Evolutionary conservation across 2,888 invertebrate genomes (phyloP).

Genomic region (Lithosia quadra): DNA sequence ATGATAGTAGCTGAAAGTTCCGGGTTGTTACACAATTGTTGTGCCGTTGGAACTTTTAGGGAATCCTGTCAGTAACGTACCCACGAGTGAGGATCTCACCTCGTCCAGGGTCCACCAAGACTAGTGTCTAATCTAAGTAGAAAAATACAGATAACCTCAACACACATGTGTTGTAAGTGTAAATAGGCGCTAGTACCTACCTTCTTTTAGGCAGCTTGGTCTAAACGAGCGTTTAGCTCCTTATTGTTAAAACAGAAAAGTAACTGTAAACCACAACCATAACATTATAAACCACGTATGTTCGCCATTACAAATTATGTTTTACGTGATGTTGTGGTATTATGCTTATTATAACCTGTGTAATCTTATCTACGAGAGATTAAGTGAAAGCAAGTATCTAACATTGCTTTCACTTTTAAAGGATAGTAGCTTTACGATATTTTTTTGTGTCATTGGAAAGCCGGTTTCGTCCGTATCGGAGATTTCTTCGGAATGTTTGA

Average conservation of each 20-base stretch:
- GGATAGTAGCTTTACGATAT: slow-evolving; percentile 30
- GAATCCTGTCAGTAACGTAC: neutral
- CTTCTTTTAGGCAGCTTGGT: neutral
- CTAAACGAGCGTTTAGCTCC: neutral
- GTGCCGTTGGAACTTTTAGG: neutral
- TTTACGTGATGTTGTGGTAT: slow-evolving; percentile 33
- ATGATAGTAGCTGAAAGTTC: too few species aligned
- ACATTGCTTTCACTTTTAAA: slow-evolving; percentile 36
- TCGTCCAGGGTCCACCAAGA: too few species aligned
- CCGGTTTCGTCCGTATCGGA: slow-evolving; percentile 5
- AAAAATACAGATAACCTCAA: neutral
- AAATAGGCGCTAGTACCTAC: neutral
- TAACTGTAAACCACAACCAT: neutral
- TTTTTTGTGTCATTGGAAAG: slow-evolving; percentile 19
- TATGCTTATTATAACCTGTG: slow-evolving; percentile 35
- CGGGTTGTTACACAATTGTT: too few species aligned
- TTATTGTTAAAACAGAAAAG: neutral
- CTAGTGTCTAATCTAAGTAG: neutral
- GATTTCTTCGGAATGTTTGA: slow-evolving; percentile 10
- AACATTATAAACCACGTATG: slow-evolving; percentile 24
- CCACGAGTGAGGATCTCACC: too few species aligned
- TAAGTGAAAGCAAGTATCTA: slow-evolving; percentile 36
- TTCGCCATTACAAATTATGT: slow-evolving; percentile 24
- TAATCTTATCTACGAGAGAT: slow-evolving; percentile 22
- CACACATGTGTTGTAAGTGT: neutral